phyloP scores from a whole-genome alignment of 2,888 invertebrate genomes.

The Drosophila kanekoi region DNA sequence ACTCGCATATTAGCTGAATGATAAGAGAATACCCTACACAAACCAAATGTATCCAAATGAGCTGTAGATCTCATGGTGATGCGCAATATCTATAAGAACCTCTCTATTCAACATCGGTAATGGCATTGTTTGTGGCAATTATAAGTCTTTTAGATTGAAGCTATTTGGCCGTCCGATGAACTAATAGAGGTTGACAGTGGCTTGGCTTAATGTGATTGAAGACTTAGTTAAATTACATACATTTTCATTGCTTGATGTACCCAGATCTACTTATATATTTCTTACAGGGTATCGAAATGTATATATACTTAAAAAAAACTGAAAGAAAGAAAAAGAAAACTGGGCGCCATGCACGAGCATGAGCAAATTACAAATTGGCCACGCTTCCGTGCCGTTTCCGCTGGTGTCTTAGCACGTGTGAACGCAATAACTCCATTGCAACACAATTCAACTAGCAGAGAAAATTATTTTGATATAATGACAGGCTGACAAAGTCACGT shows the following conservation, averaged over 20 bases:
- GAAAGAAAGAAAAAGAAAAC: conserved; percentile 9
- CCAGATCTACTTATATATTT: background rate
- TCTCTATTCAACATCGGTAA: no score
- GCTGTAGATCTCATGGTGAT: no score
- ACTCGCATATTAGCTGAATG: no score
- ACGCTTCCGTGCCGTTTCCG: conserved; percentile 30
- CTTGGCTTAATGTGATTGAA: no score
- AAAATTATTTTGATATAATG: conserved; percentile 75
- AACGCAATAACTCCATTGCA: conserved; percentile 56
- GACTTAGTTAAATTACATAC: background rate
- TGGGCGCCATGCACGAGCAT: conserved; percentile 36
- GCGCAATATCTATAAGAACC: no score
- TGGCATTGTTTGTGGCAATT: no score
- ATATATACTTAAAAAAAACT: conserved; percentile 7
- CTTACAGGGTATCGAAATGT: conserved; percentile 29
- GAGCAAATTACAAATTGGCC: conserved; percentile 72
- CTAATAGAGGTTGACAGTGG: no score
- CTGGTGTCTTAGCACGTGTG: conserved; percentile 57
- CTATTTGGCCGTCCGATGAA: no score
- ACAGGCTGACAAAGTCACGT: conserved; percentile 76
- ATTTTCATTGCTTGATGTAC: background rate
- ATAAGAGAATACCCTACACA: no score
- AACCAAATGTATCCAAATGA: no score
- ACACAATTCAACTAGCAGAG: conserved; percentile 66
- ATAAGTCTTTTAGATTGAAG: no score